Percentiles rank a stretch among this genome's conserved stretches.
These are phyloP conservation scores for Acromyrmex echinatior DNA, from an alignment of 1,140 invertebrate species.

Conservation along the genomic window DNA sequence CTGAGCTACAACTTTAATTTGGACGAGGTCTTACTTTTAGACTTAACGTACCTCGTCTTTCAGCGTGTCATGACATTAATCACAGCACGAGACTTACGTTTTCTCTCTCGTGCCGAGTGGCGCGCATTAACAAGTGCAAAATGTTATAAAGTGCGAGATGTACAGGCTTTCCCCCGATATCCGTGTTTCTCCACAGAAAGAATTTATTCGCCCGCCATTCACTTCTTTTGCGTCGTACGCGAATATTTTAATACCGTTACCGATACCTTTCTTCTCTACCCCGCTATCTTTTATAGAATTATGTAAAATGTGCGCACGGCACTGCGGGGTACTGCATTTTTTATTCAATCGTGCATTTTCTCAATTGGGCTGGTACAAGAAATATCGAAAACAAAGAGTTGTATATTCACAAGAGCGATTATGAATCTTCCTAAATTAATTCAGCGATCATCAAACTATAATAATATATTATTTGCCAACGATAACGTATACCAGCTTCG, in stretches of 20 bases:
- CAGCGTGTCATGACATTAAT: conserved; percentile 42
- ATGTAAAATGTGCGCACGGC: background rate
- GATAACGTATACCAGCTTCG: background rate
- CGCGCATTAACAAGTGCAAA: conserved; percentile 56
- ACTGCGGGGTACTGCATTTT: background rate
- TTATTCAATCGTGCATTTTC: background rate
- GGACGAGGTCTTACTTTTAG: background rate
- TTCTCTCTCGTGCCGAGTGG: conserved; percentile 15
- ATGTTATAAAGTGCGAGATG: conserved; percentile 41
- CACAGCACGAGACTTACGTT: conserved; percentile 58
- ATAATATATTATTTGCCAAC: conserved; percentile 14
- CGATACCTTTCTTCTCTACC: background rate
- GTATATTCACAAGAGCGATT: background rate
- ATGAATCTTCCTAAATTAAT: conserved; percentile 2
- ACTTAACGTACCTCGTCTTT: conserved; percentile 22
- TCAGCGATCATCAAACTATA: background rate
- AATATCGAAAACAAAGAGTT: background rate
- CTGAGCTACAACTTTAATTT: background rate
- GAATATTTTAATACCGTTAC: conserved; percentile 24
- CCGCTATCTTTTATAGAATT: conserved; percentile 19
- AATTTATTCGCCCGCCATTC: conserved; percentile 57
- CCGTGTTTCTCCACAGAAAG: conserved; percentile 3
- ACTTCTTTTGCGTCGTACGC: conserved; percentile 28
- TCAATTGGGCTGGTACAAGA: background rate
- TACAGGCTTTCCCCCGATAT: conserved; percentile 36